phyloP scores from a whole-genome alignment of 2,888 invertebrate species.

The Habroteleia sp. region DNA sequence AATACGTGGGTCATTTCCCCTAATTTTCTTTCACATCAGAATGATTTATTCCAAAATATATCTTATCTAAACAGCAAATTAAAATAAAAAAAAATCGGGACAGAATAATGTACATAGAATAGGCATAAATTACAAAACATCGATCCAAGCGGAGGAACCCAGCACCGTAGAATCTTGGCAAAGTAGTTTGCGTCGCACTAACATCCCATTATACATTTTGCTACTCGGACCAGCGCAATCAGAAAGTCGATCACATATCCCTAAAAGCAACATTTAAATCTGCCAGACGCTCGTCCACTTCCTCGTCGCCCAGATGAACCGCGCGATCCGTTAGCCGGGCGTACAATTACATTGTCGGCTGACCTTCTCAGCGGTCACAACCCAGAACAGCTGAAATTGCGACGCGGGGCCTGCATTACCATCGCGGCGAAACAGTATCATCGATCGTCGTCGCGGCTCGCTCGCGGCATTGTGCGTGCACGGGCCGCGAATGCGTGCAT shows the following conservation, averaged over 20 bases:
- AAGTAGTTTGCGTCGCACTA: too few relatives aligned
- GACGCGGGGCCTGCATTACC: conserved; percentile 18
- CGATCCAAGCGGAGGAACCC: too few relatives aligned
- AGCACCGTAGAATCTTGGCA: too few relatives aligned
- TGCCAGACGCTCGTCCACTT: conserved; percentile 1
- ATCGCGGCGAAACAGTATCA: conserved; percentile 20
- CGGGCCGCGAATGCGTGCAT: conserved; percentile 38
- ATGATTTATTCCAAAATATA: too few relatives aligned
- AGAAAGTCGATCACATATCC: not conserved
- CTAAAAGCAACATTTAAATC: conserved; percentile 9
- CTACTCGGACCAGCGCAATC: not conserved
- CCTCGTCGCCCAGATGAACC: not conserved
- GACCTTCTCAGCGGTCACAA: conserved; percentile 20
- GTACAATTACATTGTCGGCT: conserved; percentile 19
- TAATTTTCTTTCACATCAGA: too few relatives aligned
- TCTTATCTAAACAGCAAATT: too few relatives aligned
- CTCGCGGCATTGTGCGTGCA: conserved; percentile 41
- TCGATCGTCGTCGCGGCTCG: conserved; percentile 31
- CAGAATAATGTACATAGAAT: too few relatives aligned
- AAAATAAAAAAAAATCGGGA: too few relatives aligned
- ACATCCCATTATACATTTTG: too few relatives aligned
- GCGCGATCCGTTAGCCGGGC: conserved; percentile 18
- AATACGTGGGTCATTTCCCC: too few relatives aligned
- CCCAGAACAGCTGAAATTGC: conserved; percentile 13
- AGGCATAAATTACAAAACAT: too few relatives aligned